Conservation (phyloP, 2,113 vertebrate genomes). For the Cricetomys ansorgei region DNA sequence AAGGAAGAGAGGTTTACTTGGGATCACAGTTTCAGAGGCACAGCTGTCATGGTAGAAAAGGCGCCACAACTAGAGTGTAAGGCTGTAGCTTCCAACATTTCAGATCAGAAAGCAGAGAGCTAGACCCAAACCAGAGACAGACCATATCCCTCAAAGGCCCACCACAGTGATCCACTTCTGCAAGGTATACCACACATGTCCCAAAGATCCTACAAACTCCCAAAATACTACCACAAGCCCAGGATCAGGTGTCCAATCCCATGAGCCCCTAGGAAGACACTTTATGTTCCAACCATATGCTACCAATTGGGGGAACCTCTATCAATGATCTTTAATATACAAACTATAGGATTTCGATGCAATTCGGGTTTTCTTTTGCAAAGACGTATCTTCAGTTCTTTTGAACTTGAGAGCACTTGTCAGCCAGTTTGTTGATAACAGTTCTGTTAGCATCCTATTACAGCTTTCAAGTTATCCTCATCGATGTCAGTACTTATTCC, state of each 20-base stretch:
- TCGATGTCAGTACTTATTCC: not conserved
- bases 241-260: not conserved
- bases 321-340: not conserved
- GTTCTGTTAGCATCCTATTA: not conserved
- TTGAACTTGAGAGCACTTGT: not conserved
- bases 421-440: not conserved
- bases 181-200: not conserved
- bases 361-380: not conserved
- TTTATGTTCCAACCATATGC: not conserved
- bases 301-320: not conserved
- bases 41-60: not conserved
- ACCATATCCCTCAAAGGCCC: too few species aligned
- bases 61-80: not conserved
- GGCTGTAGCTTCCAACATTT: not conserved
- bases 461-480: not conserved
- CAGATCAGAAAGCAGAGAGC: not conserved
- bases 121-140: not conserved
- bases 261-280: not conserved
- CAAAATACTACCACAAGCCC: not conserved
- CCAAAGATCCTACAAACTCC: not conserved
- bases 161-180: not conserved
- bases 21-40: not conserved
- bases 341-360: not conserved
- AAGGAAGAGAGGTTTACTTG: not conserved
- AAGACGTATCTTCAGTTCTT: not conserved